Evolutionary conservation across 2,888 invertebrate genomes (phyloP).

Genomic region (Blera fallax): DNA sequence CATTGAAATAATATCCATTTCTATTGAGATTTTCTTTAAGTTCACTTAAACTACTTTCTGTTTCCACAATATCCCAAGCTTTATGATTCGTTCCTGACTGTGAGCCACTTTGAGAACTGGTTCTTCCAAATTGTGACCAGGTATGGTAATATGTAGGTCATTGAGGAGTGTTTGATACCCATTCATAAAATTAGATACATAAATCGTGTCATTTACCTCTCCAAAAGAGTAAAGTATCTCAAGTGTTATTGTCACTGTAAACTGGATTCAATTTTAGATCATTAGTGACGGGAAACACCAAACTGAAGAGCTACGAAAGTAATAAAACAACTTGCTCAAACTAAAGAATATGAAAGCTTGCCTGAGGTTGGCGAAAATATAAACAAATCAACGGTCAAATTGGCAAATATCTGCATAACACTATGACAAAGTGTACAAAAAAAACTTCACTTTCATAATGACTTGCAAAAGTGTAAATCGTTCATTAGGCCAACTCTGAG

Average conservation of each 20-base stretch:
- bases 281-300: neutral
- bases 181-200: too few species aligned
- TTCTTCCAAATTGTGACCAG: too few species aligned
- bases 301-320: neutral
- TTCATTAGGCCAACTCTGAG: conserved; percentile 12
- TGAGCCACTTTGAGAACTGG: neutral
- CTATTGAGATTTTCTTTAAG: too few species aligned
- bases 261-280: neutral
- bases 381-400: conserved; percentile 17
- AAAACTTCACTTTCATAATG: conserved; percentile 37
- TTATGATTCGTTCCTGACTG: too few species aligned
- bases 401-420: neutral
- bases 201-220: neutral
- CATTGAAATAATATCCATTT: too few species aligned
- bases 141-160: neutral
- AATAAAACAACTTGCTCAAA: neutral
- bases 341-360: neutral
- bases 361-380: conserved; percentile 34
- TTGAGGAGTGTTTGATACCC: too few species aligned
- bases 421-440: neutral
- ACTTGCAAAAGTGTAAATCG: neutral
- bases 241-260: neutral
- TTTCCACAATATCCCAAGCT: too few species aligned
- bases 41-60: too few species aligned
- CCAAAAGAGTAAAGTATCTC: neutral